Percentiles rank a stretch among this genome's conserved stretches.
phyloP scores from a whole-genome alignment of 2,888 invertebrate genomes.

The Hetaerina titia region DNA sequence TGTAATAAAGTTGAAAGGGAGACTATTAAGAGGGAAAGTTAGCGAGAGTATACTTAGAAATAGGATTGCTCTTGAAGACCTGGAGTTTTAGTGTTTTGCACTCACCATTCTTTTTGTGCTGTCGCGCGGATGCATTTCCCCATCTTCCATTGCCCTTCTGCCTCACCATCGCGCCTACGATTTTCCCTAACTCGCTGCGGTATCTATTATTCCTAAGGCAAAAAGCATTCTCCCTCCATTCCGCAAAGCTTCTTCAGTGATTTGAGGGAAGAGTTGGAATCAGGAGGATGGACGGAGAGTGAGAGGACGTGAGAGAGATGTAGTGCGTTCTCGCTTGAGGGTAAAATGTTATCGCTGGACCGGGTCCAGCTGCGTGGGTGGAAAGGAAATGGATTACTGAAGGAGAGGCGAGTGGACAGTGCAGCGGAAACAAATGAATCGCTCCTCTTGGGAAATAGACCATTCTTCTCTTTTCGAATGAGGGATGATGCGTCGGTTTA shows the following conservation, averaged over 20 bases:
- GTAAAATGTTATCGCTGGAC: slow-evolving; percentile 62
- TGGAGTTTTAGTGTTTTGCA: no score
- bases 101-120: no score
- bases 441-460: neutral
- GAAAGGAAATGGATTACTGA: neutral
- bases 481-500: neutral
- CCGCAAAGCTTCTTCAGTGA: neutral
- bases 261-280: neutral
- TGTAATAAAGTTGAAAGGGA: neutral
- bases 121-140: no score
- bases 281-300: neutral
- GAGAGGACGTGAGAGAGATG: neutral
- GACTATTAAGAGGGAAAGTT: neutral
- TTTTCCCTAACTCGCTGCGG: neutral
- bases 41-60: neutral
- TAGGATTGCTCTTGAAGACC: neutral
- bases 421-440: slow-evolving; percentile 32
- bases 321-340: neutral
- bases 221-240: neutral
- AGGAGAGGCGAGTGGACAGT: neutral
- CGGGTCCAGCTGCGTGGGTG: slow-evolving; percentile 6
- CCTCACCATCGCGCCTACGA: neutral
- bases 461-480: neutral
- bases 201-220: neutral
- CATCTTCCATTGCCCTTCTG: no score